These are phyloP conservation scores for Zosterops hypoxanthus DNA, from an alignment of 2,113 vertebrate genomes.

Conservation along the genomic window DNA sequence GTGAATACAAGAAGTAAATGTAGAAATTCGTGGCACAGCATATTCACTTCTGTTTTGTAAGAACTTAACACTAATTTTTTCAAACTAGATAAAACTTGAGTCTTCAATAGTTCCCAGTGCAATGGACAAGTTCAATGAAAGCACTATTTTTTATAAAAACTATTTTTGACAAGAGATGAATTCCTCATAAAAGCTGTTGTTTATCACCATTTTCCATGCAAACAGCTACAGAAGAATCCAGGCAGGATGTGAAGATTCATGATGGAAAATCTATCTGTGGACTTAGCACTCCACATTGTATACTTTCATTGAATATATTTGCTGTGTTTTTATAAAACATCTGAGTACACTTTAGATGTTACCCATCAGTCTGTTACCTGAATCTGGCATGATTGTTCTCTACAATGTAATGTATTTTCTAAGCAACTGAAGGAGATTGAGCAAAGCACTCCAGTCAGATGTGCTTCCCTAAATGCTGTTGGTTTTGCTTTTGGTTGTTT, in stretches of 20 bases:
- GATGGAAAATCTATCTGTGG: background rate
- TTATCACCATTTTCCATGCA: background rate
- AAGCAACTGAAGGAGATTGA: background rate
- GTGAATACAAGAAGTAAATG: background rate
- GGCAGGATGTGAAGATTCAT: background rate
- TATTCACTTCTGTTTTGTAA: background rate
- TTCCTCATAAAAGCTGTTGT: background rate
- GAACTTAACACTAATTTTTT: background rate
- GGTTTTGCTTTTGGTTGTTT: slow-evolving; percentile 5
- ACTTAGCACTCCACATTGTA: background rate
- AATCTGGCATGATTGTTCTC: background rate
- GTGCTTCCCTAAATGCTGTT: background rate
- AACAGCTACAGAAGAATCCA: background rate
- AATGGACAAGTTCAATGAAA: background rate
- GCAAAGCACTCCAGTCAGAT: background rate
- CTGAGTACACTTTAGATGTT: background rate
- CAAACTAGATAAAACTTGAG: background rate
- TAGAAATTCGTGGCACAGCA: background rate
- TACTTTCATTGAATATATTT: background rate
- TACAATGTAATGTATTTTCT: background rate
- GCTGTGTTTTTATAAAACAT: background rate
- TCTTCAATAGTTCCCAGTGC: background rate
- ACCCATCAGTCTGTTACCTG: background rate
- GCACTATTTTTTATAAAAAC: background rate
- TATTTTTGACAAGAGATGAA: background rate